Evolutionary conservation across 2,113 vertebrate species (phyloP), one percentile per base, ranked within the genome.

Genomic region (Siniperca knerii): DNA sequence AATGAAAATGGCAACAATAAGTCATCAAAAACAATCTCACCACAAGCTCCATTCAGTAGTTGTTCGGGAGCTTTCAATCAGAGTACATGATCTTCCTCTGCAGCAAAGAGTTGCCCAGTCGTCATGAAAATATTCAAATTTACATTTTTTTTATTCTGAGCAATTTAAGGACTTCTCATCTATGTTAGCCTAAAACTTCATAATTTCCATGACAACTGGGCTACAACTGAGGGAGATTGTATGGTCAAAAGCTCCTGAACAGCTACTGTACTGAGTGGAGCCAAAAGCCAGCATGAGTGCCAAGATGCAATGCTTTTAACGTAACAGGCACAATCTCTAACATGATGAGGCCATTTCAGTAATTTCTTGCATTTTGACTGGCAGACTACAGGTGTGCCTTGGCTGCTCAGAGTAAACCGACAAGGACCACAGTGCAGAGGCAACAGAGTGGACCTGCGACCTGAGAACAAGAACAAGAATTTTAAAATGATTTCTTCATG

Each of bases 251-350:
- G 12, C 15, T 25, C 29, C 11, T 4, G 1, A 46, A 33, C 12
- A 44, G 37, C 15, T 29, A 12, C 21, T 25, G 10, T 44, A 44
- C 42, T 44, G 2, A 75, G 73, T 35, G 25, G 25, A 55, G 35
- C 52, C 33, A 40, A 75, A 61, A 46, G 25, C 42, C 72, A 68
- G 37, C 35, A 48, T 9, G 50, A 58, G 1, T 33, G 12, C 50
- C 20, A 76, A 60, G 37, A 67, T 50, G 35, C 21, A 73, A 20
- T 73, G 54, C 33, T 64, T 64, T 72, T 64, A 80, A 25, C 21
- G 0, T 3, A 62, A 60, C 13, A 46, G 79, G 4, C 4, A 46
- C 58, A 57, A 57, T 77, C 6, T 57, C 61, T 71, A 46, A 72
- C 13, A 64, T 25, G 54, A 65, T 65, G 46, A 65, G 3, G 7